Conservation (phyloP, 2,113 vertebrate genomes). For the Ellobius talpinus region DNA sequence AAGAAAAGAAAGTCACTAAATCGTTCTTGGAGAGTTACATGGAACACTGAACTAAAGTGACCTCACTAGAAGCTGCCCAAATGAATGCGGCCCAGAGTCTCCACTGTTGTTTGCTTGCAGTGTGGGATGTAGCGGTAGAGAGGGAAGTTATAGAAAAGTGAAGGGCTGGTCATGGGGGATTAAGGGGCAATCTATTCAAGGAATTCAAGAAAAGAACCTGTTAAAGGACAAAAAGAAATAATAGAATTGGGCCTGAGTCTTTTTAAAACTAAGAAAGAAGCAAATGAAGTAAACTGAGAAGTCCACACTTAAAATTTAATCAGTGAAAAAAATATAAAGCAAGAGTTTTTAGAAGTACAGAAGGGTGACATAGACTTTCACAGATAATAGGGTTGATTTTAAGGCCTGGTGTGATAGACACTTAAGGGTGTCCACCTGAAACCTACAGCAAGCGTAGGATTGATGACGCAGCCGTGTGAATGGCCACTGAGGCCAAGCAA, state of each 20-base stretch:
- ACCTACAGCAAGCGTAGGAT: background rate
- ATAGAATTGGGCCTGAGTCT: background rate
- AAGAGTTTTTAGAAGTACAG: background rate
- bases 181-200: background rate
- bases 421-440: background rate
- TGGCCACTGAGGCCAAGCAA: background rate
- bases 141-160: background rate
- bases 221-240: background rate
- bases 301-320: background rate
- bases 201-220: slow-evolving; percentile 27
- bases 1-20: slow-evolving; percentile 21
- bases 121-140: background rate
- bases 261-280: slow-evolving; percentile 37
- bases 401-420: background rate
- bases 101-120: background rate
- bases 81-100: background rate
- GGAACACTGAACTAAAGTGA: slow-evolving; percentile 3
- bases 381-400: background rate
- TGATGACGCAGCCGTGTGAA: background rate
- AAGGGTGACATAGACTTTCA: background rate
- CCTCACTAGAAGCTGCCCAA: background rate
- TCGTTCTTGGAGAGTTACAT: background rate
- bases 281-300: slow-evolving; percentile 12
- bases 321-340: background rate
- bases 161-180: background rate